Percentiles rank a stretch among this genome's conserved stretches.
phyloP scores from a whole-genome alignment of 30 jellyfish, hydroid and myxozoan species.

The Catostylus mosaicus region DNA sequence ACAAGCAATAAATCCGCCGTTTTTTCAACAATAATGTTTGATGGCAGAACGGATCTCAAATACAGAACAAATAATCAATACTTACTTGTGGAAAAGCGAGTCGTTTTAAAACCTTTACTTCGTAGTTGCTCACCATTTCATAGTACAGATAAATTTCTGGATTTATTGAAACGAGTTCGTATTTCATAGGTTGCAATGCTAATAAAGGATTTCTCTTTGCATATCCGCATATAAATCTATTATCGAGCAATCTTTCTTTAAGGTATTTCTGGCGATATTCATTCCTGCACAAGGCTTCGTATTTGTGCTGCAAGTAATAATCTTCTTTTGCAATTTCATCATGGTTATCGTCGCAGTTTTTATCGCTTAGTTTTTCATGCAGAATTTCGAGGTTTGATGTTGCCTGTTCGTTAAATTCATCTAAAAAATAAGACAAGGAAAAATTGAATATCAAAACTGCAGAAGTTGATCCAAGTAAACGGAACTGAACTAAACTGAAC shows the following conservation, averaged over 20 bases:
- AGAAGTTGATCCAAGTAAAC: no score
- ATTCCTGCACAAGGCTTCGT: constrained; percentile 57
- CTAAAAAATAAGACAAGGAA: constrained; percentile 12
- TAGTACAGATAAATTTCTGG: constrained; percentile 77
- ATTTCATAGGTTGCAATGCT: constrained; percentile 66
- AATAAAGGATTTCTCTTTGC: constrained; percentile 56
- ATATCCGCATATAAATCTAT: constrained; percentile 52
- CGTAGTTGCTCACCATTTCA: constrained; percentile 53
- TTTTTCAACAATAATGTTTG: no score
- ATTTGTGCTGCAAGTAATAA: constrained; percentile 11
- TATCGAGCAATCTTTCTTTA: neutral
- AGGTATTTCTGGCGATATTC: neutral
- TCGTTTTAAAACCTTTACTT: constrained; percentile 46
- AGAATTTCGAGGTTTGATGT: constrained; percentile 12
- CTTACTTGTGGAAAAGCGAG: constrained; percentile 88
- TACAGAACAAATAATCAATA: no score
- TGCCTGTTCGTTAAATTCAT: constrained; percentile 36
- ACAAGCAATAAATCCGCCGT: no score
- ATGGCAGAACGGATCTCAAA: no score
- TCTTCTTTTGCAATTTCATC: neutral
- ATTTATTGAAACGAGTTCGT: constrained; percentile 52
- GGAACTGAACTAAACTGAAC: no score
- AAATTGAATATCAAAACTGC: no score
- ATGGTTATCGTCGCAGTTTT: neutral
- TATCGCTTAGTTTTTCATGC: neutral